A percentile compares a stretch with the other conserved stretches of the same genome.
Conservation (phyloP, 1,140 invertebrate species). For the Mamestra configurata region DNA sequence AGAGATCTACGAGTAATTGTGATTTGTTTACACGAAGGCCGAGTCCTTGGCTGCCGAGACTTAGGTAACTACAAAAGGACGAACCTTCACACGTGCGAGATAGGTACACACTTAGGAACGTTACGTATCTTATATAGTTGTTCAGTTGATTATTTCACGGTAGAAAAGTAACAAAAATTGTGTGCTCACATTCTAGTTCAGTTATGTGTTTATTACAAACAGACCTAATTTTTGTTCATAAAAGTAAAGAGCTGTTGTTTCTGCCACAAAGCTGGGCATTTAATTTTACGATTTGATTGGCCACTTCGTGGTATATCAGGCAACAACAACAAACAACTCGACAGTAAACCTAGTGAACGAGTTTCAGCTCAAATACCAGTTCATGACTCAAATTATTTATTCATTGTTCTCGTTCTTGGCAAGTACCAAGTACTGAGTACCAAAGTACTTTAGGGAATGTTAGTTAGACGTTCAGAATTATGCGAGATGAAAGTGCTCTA, state of each 20-base stretch:
- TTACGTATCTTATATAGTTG: not conserved
- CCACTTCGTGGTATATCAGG: slow-evolving; percentile 44
- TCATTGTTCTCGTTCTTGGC: slow-evolving; percentile 47
- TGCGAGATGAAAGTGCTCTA: not conserved
- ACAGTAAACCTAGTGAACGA: slow-evolving; percentile 61
- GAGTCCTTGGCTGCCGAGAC: not conserved
- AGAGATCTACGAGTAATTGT: slow-evolving; percentile 33
- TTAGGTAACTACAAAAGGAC: not conserved
- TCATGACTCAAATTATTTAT: slow-evolving; percentile 51
- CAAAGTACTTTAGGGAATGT: slow-evolving; percentile 2
- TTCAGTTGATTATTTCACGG: slow-evolving; percentile 15
- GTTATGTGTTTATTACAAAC: slow-evolving; percentile 5
- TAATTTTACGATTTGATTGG: slow-evolving; percentile 41
- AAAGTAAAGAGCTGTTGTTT: slow-evolving; percentile 34
- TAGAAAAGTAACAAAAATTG: slow-evolving; percentile 7
- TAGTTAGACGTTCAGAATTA: slow-evolving; percentile 13
- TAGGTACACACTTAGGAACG: not conserved
- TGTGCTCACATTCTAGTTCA: slow-evolving; percentile 20
- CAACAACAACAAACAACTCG: slow-evolving; percentile 54
- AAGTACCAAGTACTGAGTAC: slow-evolving; percentile 12
- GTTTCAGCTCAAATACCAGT: slow-evolving; percentile 57
- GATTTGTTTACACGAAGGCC: slow-evolving; percentile 33
- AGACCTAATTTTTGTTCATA: slow-evolving; percentile 34
- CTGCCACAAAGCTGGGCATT: slow-evolving; percentile 28
- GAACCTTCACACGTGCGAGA: not conserved